Percentiles rank a stretch among this genome's conserved stretches.
Conservation (phyloP, 2,888 invertebrate species). For the Eupeodes latifasciatus region DNA sequence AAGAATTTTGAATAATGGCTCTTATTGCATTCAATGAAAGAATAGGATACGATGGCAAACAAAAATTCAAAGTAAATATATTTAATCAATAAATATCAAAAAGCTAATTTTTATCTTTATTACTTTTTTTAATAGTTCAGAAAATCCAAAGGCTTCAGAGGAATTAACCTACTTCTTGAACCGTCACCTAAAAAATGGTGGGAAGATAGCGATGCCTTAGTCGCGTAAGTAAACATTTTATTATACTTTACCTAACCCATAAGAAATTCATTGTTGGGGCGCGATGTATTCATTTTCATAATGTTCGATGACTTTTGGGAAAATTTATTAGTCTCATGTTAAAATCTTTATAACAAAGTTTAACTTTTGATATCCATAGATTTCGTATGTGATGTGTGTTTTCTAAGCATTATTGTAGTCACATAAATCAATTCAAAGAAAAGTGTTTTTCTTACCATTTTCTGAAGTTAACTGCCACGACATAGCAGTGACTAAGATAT, state of each 20-base stretch:
- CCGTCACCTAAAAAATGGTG: constrained; percentile 81
- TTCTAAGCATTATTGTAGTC: neutral
- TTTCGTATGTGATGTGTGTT: neutral
- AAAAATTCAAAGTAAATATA: neutral
- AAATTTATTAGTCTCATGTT: constrained; percentile 20
- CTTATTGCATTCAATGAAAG: constrained; percentile 35
- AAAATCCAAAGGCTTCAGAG: constrained; percentile 79
- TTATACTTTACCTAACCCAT: constrained; percentile 37
- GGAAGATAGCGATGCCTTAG: constrained; percentile 83
- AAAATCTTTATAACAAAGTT: neutral
- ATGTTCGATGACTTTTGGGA: constrained; percentile 1
- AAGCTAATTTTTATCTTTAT: neutral
- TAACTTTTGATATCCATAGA: neutral
- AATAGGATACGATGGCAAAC: neutral
- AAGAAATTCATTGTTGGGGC: neutral
- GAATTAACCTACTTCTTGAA: constrained; percentile 80
- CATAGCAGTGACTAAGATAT: constrained; percentile 55
- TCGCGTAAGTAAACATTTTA: constrained; percentile 81
- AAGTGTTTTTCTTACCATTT: constrained; percentile 52
- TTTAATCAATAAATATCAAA: neutral
- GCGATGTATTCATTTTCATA: neutral
- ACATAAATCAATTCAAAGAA: constrained; percentile 59
- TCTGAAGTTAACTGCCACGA: constrained; percentile 52
- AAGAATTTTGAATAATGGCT: constrained; percentile 39
- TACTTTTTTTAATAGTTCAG: constrained; percentile 4